phyloP scores from a whole-genome alignment of 2,113 vertebrate species.

The Pachycephala philippinensis region DNA sequence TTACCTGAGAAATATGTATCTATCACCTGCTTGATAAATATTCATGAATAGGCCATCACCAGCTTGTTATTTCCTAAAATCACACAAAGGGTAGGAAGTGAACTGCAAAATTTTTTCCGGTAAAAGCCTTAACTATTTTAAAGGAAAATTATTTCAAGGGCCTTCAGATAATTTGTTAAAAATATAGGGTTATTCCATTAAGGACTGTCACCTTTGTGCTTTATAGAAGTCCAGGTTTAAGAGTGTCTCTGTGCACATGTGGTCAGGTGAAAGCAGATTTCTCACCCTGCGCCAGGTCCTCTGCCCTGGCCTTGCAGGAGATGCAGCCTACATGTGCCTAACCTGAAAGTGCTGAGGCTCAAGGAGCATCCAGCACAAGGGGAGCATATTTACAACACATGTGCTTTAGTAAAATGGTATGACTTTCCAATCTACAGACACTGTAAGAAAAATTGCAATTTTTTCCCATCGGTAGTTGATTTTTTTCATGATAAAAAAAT shows the following conservation, averaged over 20 bases:
- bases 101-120: neutral
- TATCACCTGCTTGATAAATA: neutral
- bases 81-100: neutral
- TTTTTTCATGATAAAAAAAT: neutral
- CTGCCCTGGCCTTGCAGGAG: neutral
- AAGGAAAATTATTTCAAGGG: neutral
- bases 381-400: rapidly evolving
- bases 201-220: rapidly evolving
- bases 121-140: neutral
- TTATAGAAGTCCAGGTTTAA: neutral
- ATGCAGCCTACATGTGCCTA: rapidly evolving
- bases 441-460: neutral
- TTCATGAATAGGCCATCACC: neutral
- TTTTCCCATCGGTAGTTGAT: neutral
- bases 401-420: rapidly evolving
- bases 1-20: neutral
- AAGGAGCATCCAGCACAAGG: too few species aligned
- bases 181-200: neutral
- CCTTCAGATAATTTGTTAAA: neutral
- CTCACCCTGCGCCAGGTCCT: rapidly evolving
- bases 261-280: neutral
- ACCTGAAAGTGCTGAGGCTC: neutral
- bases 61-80: neutral
- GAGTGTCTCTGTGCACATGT: rapidly evolving
- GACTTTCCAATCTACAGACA: neutral